Base-by-base conservation (phyloP, 2,888 invertebrate genomes). In the Sarcophaga caerulescens region DNA sequence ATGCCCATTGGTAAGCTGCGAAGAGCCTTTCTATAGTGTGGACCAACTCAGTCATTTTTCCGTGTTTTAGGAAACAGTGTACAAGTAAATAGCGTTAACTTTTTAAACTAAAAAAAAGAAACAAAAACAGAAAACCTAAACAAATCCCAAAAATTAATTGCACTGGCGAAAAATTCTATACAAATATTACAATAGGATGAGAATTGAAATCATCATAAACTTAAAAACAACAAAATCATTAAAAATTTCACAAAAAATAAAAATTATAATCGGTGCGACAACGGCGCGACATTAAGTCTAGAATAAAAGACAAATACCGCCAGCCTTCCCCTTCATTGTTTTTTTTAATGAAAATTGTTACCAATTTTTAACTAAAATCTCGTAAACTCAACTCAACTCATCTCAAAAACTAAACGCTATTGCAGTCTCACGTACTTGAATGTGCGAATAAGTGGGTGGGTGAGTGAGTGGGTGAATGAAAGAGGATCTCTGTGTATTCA, bases 241-340 rank as follows among this genome's bases (percentile, higher is more conserved):
- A 60, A 76, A 79, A 68, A 68, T 63, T 23, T 44, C 10, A 23
- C 11, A 65, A 47, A 76, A 57, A 19, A 63, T 14, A 70, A 75
- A 59, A 66, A 19, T 47, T 47, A 11, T 70, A 80, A 19, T 71
- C 71, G 45, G 59, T 69, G 69, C 21, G 59, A 81, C 47, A 78
- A 52, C 35, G 85, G 74, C 85, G 81, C 85, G 85, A 81, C 85
- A 70, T 66, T 78, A n/a, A 78, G 75, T 85, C 81, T 85, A 25
- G 65, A 47, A 60, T 65, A n/a, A 75, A 75, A 78, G 35, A 19
- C 45, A 65, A 77, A 63, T 57, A 73, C 35, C 35, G 10, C 8
- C 35, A 8, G 2, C 35, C 8, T 35, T 35, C 10, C 35, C 35
- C 17, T 78, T 52, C 52, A 17, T 52, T n/a, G n/a, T 47, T 75